phyloP scores from a whole-genome alignment of 2,113 vertebrate species.

The Pomatostomus ruficeps region DNA sequence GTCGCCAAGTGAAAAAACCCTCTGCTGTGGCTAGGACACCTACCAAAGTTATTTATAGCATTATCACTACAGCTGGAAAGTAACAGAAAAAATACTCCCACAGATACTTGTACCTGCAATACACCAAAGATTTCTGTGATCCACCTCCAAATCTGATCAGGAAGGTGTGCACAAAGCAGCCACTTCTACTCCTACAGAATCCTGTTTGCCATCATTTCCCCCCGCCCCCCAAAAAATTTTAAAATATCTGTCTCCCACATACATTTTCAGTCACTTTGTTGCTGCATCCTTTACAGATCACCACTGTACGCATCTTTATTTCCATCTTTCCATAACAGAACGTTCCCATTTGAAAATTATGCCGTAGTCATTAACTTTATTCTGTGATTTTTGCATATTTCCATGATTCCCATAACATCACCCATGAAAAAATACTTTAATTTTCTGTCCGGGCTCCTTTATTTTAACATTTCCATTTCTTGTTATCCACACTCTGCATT shows the following conservation, averaged over 20 bases:
- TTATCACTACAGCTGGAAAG: background rate
- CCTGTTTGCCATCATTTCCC: background rate
- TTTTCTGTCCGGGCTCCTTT: background rate
- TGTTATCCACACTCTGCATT: background rate
- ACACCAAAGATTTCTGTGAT: background rate
- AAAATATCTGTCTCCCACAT: background rate
- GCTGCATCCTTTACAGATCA: background rate
- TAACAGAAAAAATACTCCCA: background rate
- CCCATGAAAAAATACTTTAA: background rate
- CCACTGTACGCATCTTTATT: background rate
- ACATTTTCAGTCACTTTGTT: background rate
- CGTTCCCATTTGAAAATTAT: rapidly evolving
- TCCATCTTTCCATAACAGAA: background rate
- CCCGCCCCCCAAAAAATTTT: rapidly evolving
- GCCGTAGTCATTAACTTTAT: background rate
- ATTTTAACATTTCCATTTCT: background rate
- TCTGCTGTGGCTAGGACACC: background rate
- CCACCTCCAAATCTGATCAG: background rate
- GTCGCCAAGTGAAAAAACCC: background rate
- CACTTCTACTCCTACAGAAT: background rate
- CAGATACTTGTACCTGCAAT: background rate
- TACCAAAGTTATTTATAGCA: background rate
- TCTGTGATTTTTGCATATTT: background rate
- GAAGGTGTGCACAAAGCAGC: background rate
- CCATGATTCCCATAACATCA: background rate